Conservation (phyloP, 2,797 vertebrate species). For the Onychomys torridus region DNA sequence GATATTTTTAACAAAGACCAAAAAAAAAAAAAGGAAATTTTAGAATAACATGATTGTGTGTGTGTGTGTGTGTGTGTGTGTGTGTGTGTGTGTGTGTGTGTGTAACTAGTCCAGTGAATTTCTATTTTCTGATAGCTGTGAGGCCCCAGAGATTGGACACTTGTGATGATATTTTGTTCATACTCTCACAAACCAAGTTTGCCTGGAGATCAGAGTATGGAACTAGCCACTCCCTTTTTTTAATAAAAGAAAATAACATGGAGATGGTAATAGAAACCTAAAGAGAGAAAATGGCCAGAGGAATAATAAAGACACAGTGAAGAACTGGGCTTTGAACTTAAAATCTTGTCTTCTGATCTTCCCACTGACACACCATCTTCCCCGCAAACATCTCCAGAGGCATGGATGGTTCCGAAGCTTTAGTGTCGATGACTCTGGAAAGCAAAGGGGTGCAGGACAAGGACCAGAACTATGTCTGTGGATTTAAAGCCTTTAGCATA, state of each 20-base stretch:
- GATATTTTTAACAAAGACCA: conserved; percentile 43
- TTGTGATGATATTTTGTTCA: too few species aligned
- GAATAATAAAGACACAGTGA: neutral
- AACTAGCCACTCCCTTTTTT: neutral
- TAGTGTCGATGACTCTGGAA: neutral
- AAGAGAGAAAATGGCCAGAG: neutral
- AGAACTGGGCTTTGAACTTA: neutral
- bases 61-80: too few species aligned
- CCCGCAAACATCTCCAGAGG: neutral
- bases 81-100: too few species aligned
- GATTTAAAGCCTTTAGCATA: neutral
- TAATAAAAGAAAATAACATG: neutral
- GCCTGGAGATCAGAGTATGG: too few species aligned
- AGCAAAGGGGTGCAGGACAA: neutral
- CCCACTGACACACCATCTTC: neutral
- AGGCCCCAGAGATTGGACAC: neutral
- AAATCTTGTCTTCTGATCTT: neutral
- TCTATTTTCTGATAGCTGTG: neutral
- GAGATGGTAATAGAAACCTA: conserved; percentile 11
- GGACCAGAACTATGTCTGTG: neutral
- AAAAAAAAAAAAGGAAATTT: neutral
- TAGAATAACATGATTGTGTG: conserved; percentile 1
- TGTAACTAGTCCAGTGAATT: conserved; percentile 10
- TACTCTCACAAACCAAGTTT: too few species aligned
- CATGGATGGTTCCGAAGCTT: neutral